phyloP scores from a whole-genome alignment of 2,888 invertebrate genomes.

The Oscheius sp. region DNA sequence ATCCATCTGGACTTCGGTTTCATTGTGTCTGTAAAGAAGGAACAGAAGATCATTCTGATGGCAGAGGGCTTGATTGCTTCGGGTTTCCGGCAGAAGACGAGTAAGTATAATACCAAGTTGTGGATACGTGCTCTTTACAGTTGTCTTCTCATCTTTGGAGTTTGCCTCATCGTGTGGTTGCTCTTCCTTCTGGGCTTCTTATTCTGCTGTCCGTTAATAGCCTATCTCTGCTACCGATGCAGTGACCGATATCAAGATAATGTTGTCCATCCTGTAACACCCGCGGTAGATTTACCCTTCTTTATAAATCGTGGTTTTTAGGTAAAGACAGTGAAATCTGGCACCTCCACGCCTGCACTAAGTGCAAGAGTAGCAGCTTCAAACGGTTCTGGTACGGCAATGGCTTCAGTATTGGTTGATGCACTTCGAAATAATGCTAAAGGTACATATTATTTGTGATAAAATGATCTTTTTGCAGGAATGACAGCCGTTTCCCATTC shows the following conservation, averaged over 20 bases:
- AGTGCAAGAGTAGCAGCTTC: neutral
- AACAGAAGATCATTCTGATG: slow-evolving; percentile 55
- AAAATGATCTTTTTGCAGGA: slow-evolving; percentile 7
- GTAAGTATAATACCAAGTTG: slow-evolving; percentile 31
- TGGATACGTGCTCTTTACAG: slow-evolving; percentile 49
- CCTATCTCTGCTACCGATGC: slow-evolving; percentile 39
- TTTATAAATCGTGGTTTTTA: neutral
- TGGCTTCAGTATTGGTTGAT: slow-evolving; percentile 47
- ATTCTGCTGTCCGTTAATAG: slow-evolving; percentile 44
- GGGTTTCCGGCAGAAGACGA: slow-evolving; percentile 54
- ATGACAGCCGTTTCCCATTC: slow-evolving; percentile 26
- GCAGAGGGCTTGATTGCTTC: slow-evolving; percentile 54
- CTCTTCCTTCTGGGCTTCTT: slow-evolving; percentile 59
- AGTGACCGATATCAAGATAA: neutral
- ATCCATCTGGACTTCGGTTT: slow-evolving; percentile 38
- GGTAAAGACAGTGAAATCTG: slow-evolving; percentile 2
- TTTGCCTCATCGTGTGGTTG: slow-evolving; percentile 69
- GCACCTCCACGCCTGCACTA: neutral
- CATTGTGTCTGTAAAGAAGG: slow-evolving; percentile 50
- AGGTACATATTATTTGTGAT: slow-evolving; percentile 17
- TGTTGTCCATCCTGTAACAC: slow-evolving; percentile 9
- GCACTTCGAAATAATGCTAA: slow-evolving; percentile 51
- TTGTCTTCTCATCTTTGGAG: slow-evolving; percentile 62
- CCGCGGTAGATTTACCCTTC: neutral
- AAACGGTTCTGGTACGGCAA: slow-evolving; percentile 15